phyloP scores from a whole-genome alignment of 2,888 invertebrate species.

The Lomographa bimaculata region DNA sequence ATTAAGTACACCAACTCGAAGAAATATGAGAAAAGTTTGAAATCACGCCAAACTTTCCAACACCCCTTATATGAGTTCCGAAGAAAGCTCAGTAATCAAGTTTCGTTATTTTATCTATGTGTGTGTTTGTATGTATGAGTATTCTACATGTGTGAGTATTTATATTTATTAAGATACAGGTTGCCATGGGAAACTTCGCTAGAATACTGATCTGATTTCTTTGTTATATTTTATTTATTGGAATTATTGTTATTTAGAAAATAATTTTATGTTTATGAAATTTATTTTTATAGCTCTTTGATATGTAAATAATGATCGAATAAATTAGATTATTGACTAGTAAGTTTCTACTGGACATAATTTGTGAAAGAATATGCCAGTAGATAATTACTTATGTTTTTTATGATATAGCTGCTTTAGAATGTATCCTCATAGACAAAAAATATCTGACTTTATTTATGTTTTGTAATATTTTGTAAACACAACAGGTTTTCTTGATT shows the following conservation, averaged over 20 bases:
- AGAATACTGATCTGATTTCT: constrained; percentile 21
- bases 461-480: too few relatives aligned
- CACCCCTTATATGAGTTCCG: constrained; percentile 32
- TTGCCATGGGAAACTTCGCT: constrained; percentile 16
- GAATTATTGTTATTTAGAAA: constrained; percentile 19
- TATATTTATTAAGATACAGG: constrained; percentile 13
- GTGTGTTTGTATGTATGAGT: constrained; percentile 21
- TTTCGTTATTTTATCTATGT: constrained; percentile 36
- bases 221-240: constrained; percentile 18
- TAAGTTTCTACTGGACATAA: too few relatives aligned
- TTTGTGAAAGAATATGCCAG: too few relatives aligned
- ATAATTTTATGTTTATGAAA: constrained; percentile 8
- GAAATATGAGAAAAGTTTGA: too few relatives aligned
- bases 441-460: too few relatives aligned
- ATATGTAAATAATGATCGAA: constrained; percentile 12
- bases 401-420: too few relatives aligned
- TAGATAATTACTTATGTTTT: too few relatives aligned
- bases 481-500: too few relatives aligned
- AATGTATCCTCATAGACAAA: too few relatives aligned
- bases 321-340: constrained; percentile 11
- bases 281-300: constrained; percentile 6
- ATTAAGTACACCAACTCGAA: too few relatives aligned
- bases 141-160: constrained; percentile 1
- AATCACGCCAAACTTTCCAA: background rate
- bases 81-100: constrained; percentile 39